Evolutionary conservation across 2,888 invertebrate species (phyloP).

Genomic region (Drosophila tripunctata): DNA sequence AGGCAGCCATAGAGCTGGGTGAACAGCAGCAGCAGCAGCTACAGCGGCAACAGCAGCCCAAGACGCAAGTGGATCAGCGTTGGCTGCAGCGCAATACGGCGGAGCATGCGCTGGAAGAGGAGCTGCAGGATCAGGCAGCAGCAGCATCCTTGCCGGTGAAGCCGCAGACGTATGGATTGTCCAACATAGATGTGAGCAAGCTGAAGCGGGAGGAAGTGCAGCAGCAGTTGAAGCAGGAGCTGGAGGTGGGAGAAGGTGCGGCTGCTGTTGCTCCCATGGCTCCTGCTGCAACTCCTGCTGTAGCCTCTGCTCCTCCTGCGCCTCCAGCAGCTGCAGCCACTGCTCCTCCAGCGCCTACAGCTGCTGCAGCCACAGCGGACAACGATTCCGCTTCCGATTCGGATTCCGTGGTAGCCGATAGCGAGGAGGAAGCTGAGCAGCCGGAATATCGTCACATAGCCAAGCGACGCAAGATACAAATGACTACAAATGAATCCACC

Average conservation of each 20-base stretch:
- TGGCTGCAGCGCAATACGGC: conserved; percentile 85
- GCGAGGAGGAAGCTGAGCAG: conserved; percentile 86
- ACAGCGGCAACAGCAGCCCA: too few relatives aligned
- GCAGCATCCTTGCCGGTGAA: conserved; percentile 9
- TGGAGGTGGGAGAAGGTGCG: too few relatives aligned
- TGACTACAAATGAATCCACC: conserved; percentile 30
- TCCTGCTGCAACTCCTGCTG: too few relatives aligned
- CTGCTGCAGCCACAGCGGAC: neutral
- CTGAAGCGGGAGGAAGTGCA: conserved; percentile 16
- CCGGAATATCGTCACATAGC: conserved; percentile 86
- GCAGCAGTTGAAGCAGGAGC: neutral
- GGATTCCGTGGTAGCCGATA: conserved; percentile 89
- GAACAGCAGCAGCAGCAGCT: too few relatives aligned
- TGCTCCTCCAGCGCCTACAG: too few relatives aligned
- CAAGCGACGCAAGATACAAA: conserved; percentile 86
- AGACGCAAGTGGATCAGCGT: conserved; percentile 84
- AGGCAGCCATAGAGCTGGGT: too few relatives aligned
- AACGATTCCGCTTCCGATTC: conserved; percentile 85
- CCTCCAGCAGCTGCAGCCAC: too few relatives aligned
- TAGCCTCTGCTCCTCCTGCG: too few relatives aligned
- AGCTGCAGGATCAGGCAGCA: conserved; percentile 9
- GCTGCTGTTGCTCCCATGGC: too few relatives aligned
- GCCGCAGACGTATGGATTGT: conserved; percentile 81
- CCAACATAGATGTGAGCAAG: conserved; percentile 83
- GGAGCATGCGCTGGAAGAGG: conserved; percentile 41